Base-by-base conservation (phyloP, 64 coral and sea anemone genomes). In the Cladopsammia gracilis region DNA sequence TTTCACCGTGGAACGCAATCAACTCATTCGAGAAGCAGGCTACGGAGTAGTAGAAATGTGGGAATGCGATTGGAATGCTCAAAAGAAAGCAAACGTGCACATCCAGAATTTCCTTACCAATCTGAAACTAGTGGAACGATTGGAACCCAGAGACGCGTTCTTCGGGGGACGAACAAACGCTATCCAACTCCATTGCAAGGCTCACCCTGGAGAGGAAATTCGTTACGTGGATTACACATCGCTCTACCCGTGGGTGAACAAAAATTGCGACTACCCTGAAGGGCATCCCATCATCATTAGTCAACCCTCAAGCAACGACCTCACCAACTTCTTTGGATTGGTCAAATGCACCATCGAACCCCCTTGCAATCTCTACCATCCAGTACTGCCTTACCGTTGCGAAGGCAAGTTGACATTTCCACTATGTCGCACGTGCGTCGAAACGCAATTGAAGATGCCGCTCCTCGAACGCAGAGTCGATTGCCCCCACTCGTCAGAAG, bases 131-230 rank as follows among this genome's bases (percentile, higher is more conserved):
- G 69, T 72, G 19, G 72, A 44, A 20, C 75, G 85, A 15, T 10
- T 94, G 6, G 61, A 89, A 25, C 62, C 64, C 0, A 74, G 91
- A 34, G 34, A 86, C 7, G 62, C 65, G 0, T 77, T 82, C 6
- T 89, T 26, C 49, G 92, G 82, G 5, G 91, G 91, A 2, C 44
- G 91, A 5, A 93, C 92, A 0, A 89, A 94, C 11, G 77, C 72
- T 0, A 49, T 25, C 1, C 45, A 26, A n/a, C 18, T 93, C 0
- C 65, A 77, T 22, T 19, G 52, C 43, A 16, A 69, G 15, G 58
- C 22, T 3, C 5, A 60, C 0, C 14, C 5, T 13, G 79, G 66
- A n/a, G 90, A 85, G 45, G 84, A 85, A 20, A 85, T 92, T 4
- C 50, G 69, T 13, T 93, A 93, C 22, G 61, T 61, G 13, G 13